phyloP scores from a whole-genome alignment of 2,797 vertebrate genomes.

The Enteromius argenteus region DNA sequence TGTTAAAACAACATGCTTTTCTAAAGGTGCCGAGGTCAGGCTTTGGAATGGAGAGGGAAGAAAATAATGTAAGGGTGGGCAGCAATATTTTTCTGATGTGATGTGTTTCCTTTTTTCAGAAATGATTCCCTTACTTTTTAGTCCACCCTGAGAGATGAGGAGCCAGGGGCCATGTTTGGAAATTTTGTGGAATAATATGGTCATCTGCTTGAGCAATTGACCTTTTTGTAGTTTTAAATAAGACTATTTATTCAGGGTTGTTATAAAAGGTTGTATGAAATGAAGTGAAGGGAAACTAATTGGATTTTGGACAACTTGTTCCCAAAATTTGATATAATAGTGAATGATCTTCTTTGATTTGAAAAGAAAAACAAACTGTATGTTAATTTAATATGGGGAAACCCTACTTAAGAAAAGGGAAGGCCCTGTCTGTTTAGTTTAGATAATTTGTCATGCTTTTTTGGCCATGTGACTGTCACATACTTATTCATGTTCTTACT shows the following conservation, averaged over 20 bases:
- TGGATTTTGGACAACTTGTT: neutral
- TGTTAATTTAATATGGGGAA: neutral
- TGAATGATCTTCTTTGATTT: slow-evolving; percentile 1
- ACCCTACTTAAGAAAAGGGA: neutral
- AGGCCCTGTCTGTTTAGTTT: neutral
- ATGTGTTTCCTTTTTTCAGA: slow-evolving; percentile 18
- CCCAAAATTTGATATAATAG: neutral
- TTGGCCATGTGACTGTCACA: slow-evolving; percentile 26
- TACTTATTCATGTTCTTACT: slow-evolving; percentile 1
- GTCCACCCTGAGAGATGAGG: slow-evolving; percentile 29
- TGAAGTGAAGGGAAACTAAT: neutral
- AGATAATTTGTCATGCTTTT: neutral
- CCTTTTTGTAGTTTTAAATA: slow-evolving; percentile 9
- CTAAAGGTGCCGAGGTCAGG: slow-evolving; percentile 10
- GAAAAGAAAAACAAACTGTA: no score
- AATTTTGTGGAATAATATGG: neutral
- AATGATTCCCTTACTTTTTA: slow-evolving; percentile 54
- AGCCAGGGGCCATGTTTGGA: neutral
- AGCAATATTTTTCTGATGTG: slow-evolving; percentile 45
- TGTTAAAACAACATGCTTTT: slow-evolving; percentile 64
- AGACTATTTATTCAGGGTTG: neutral
- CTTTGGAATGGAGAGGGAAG: slow-evolving; percentile 28
- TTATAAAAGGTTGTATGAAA: neutral
- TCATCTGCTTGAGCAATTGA: neutral
- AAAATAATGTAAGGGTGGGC: slow-evolving; percentile 10